Evolutionary conservation across 2,888 invertebrate genomes (phyloP), one percentile per base, ranked within the genome.

Genomic region (Conchocele bisecta): DNA sequence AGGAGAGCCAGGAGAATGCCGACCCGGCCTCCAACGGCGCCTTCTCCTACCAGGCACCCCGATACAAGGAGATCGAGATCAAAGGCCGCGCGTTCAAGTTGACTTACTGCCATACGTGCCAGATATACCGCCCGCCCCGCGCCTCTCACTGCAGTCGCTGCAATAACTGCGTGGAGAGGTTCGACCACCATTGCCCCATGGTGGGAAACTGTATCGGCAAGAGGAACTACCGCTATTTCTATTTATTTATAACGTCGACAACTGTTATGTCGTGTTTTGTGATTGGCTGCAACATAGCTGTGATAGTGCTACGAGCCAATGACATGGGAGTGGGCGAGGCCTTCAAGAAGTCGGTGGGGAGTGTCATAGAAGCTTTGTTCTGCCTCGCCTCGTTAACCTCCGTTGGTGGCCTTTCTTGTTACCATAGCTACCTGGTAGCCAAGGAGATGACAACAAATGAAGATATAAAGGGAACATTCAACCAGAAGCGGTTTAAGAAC

Each of bases 151-250:
- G 77, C 48, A 74, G 77, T 44, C 50, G 70, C 7, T 77, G 77
- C 65, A 77, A 77, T 46, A 77, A 77, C 24, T 77, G 77, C 66
- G 77, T 77, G 1, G 74, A 71, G 6, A 67, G 74, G 28, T 77
- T 77, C 59, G 77, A 77, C 41, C 77, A 77, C 33, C 77, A 77
- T 39, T 77, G 77, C 46, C 77, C 77, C 4, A 77, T 77, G 77
- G 77, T 77, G 1, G 74, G 77, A 6, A 77, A 77, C 39, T 77
- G 77, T 37, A 68, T 77, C 9, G 77, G 77, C 9, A 67, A 65
- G 33, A 56, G 77, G 20, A 77, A 77, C 56, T 77, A 77, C 41
- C 42, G 77, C 5, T 77, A 77, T 54, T 77, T 77, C 26, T 77
- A 74, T 29, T 39, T 72, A 11, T 77, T 77, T 61, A 58, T 77